These are phyloP conservation scores for Zelostemma sp. DNA, from an alignment of 1,140 invertebrate species.

Conservation along the genomic window DNA sequence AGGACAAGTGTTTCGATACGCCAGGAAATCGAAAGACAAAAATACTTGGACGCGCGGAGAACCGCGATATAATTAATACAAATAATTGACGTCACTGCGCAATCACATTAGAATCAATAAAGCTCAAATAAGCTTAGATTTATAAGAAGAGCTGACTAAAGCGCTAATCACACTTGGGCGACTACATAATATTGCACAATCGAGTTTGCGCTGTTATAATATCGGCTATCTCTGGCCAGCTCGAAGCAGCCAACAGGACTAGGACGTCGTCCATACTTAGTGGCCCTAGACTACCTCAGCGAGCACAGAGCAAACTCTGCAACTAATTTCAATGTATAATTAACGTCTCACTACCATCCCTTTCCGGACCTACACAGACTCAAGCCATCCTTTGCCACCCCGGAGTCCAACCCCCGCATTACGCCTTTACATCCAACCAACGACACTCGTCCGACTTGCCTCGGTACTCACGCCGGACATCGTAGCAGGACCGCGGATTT, in stretches of 20 bases:
- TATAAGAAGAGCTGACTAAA: conserved; percentile 48
- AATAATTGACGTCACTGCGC: conserved; percentile 24
- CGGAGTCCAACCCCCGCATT: conserved; percentile 40
- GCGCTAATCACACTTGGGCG: conserved; percentile 58
- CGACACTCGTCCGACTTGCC: conserved; percentile 52
- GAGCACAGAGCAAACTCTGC: conserved; percentile 66
- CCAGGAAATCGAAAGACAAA: too few species aligned
- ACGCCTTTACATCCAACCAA: conserved; percentile 51
- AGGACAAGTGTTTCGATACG: too few species aligned
- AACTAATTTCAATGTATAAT: conserved; percentile 73
- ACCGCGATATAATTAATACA: too few species aligned
- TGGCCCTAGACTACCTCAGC: conserved; percentile 60
- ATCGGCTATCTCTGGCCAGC: conserved; percentile 67
- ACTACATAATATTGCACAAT: conserved; percentile 68
- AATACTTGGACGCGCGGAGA: too few species aligned
- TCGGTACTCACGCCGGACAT: conserved; percentile 60
- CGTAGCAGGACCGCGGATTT: conserved; percentile 59
- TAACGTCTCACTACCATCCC: conserved; percentile 69
- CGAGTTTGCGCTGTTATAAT: conserved; percentile 66
- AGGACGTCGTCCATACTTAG: conserved; percentile 66
- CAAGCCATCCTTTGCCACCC: conserved; percentile 40
- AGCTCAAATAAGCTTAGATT: conserved; percentile 50
- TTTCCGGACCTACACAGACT: conserved; percentile 45
- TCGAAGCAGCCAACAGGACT: conserved; percentile 53
- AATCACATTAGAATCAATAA: conserved; percentile 43